These are phyloP conservation scores for Pimpla rufipes DNA, from an alignment of 2,888 invertebrate genomes.

Conservation along the genomic window DNA sequence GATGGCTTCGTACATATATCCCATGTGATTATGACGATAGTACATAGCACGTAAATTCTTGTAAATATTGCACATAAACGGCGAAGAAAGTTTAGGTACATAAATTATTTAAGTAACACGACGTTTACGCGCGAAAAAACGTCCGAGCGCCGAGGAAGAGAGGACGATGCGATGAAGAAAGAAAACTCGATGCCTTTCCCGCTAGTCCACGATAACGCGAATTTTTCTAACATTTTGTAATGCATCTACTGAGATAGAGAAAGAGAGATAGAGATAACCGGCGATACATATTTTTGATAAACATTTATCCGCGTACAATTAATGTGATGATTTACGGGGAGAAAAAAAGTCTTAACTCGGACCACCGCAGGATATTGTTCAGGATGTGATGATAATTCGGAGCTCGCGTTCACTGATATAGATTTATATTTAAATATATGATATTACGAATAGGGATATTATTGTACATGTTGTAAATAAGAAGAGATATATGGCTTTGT, in stretches of 20 bases:
- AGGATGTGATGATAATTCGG: conserved; percentile 12
- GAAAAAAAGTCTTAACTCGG: not conserved
- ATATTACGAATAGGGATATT: conserved; percentile 24
- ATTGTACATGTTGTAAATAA: conserved; percentile 48
- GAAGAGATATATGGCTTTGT: conserved; percentile 40
- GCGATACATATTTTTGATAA: conserved; percentile 57
- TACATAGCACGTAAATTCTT: not conserved
- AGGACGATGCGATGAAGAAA: not conserved
- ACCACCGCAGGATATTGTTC: not conserved
- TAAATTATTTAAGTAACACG: conserved; percentile 8
- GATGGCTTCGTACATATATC: conserved; percentile 73
- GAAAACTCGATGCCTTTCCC: conserved; percentile 12
- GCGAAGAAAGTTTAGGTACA: not conserved
- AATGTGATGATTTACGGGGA: not conserved
- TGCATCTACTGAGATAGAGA: not conserved
- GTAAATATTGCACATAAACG: conserved; percentile 11
- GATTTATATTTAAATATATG: conserved; percentile 19
- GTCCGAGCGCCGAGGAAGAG: not conserved
- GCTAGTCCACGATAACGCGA: conserved; percentile 11
- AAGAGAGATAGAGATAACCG: not conserved
- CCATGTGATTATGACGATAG: conserved; percentile 39
- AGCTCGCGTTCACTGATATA: conserved; percentile 38
- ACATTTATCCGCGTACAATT: conserved; percentile 29
- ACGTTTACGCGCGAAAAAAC: conserved; percentile 1
- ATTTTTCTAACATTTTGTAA: conserved; percentile 41